Conservation (phyloP, 2,888 invertebrate genomes). For the Ferdinandea cuprea region DNA sequence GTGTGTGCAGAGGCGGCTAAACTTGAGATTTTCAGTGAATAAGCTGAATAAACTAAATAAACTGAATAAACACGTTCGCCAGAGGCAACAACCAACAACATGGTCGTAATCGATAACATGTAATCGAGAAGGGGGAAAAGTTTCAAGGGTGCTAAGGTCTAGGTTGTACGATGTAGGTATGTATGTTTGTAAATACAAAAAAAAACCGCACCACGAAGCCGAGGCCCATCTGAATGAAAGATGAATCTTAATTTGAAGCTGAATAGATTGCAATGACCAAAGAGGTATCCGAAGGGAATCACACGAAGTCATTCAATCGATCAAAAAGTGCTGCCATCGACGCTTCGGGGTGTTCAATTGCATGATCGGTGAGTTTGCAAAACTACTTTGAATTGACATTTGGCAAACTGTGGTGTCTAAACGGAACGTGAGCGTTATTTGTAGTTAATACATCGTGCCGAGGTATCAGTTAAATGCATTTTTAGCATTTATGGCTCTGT, state of each 20-base stretch:
- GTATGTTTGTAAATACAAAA: background rate
- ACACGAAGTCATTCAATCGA: conserved; percentile 68
- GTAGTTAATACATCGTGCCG: no score
- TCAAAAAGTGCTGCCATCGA: conserved; percentile 57
- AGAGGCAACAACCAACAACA: conserved; percentile 47
- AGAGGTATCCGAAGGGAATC: conserved; percentile 26
- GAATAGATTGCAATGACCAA: background rate
- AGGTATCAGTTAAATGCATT: no score
- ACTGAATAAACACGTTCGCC: conserved; percentile 64
- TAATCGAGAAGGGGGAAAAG: conserved; percentile 34
- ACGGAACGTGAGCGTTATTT: background rate
- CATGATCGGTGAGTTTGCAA: conserved; percentile 48
- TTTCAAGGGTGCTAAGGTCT: conserved; percentile 44
- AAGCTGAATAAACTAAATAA: conserved; percentile 62
- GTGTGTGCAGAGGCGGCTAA: conserved; percentile 11
- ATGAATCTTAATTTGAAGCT: conserved; percentile 23
- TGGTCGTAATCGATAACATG: conserved; percentile 64
- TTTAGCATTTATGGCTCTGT: no score
- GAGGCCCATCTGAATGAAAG: conserved; percentile 21
- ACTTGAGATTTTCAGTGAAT: conserved; percentile 37
- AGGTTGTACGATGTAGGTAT: conserved; percentile 23
- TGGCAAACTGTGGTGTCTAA: conserved; percentile 3
- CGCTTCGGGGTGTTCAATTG: conserved; percentile 62
- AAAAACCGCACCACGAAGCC: conserved; percentile 2
- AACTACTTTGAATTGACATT: conserved; percentile 18